Percentiles rank a stretch among this genome's conserved stretches.
These are phyloP conservation scores for Siniperca chuatsi DNA, from an alignment of 2,113 vertebrate genomes.

Conservation along the genomic window DNA sequence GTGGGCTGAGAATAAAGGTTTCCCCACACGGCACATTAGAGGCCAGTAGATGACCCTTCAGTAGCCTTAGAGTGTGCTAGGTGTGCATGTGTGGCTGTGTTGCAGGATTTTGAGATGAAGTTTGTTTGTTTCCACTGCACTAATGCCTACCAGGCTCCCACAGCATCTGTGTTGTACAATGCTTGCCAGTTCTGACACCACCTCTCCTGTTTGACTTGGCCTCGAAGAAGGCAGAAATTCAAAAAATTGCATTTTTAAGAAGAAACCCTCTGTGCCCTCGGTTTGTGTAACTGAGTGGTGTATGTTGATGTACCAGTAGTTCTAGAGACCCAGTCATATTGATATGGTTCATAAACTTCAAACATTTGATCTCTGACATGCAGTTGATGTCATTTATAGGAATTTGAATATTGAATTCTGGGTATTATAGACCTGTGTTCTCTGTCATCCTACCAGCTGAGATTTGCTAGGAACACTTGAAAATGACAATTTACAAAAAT, in stretches of 20 bases:
- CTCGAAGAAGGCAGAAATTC: constrained; percentile 15
- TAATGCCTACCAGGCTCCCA: constrained; percentile 34
- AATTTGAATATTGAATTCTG: background rate
- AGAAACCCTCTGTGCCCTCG: background rate
- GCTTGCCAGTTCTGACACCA: constrained; percentile 48
- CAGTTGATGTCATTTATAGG: background rate
- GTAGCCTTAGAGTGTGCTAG: background rate
- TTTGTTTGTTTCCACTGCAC: constrained; percentile 11
- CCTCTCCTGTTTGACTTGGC: constrained; percentile 50
- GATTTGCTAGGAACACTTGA: background rate
- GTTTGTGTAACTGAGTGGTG: background rate
- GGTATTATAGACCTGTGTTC: background rate
- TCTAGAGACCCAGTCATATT: constrained; percentile 1
- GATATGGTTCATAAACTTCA: background rate
- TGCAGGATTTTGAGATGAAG: constrained; percentile 31
- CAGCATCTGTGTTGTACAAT: constrained; percentile 36
- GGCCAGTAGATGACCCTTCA: background rate
- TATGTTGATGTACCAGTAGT: constrained; percentile 17
- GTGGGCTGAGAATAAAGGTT: background rate
- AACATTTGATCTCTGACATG: background rate
- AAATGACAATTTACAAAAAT: background rate
- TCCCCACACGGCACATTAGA: background rate
- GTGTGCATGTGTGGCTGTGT: constrained; percentile 7
- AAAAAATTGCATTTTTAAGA: constrained; percentile 1
- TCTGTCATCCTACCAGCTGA: background rate